Conservation (phyloP, 1,140 invertebrate species). For the Drosophila kohkoa region DNA sequence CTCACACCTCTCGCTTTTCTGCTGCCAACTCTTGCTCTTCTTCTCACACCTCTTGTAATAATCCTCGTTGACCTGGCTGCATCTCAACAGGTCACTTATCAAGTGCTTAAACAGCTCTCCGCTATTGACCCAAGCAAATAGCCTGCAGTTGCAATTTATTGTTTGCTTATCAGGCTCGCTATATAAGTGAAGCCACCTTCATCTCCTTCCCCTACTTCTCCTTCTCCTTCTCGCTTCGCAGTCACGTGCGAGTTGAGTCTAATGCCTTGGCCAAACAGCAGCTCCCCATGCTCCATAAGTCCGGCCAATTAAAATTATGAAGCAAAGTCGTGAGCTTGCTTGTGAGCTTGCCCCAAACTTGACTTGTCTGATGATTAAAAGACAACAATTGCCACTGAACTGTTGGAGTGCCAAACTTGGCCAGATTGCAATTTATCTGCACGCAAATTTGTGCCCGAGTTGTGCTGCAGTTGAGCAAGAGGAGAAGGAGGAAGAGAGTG, state of each 20-base stretch:
- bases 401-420: conserved; percentile 25
- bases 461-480: background rate
- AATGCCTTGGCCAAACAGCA: conserved; percentile 41
- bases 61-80: background rate
- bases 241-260: conserved; percentile 33
- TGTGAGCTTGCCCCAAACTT: conserved; percentile 43
- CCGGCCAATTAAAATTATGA: conserved; percentile 78
- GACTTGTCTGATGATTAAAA: conserved; percentile 72
- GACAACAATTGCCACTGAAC: conserved; percentile 67
- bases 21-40: background rate
- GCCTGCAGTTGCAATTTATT: conserved; percentile 77
- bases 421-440: conserved; percentile 77
- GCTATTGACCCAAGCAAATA: conserved; percentile 56
- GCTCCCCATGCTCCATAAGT: conserved; percentile 27
- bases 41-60: background rate
- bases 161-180: conserved; percentile 57
- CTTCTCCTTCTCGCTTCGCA: background rate
- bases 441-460: conserved; percentile 66
- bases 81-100: conserved; percentile 70
- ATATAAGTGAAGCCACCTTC: conserved; percentile 11
- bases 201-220: background rate
- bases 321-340: conserved; percentile 54
- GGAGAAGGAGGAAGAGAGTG: conserved; percentile 29
- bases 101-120: conserved; percentile 45
- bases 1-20: no score